Base-by-base conservation (phyloP, 1,140 invertebrate genomes). In the Nylanderia fulva region DNA sequence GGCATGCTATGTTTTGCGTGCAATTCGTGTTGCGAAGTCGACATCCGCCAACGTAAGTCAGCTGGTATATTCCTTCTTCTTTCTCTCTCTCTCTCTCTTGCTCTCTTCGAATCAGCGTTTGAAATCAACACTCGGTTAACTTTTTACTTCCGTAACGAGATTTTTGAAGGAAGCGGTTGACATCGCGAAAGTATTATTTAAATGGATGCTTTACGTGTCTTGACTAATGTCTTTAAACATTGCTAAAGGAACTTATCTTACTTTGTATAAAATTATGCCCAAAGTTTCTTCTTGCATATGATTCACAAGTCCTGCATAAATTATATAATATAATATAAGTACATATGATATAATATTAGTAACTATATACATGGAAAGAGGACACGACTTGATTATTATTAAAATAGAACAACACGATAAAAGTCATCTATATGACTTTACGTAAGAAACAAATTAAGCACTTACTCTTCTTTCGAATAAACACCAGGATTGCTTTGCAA, bases 1-100 rank as follows among this genome's bases (percentile, higher is more conserved):
- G 60, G 54, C 54, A 21, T 42, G 39, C 74, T 48, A 24, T 48
- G 58, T 77, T 64, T 77, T 77, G 58, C 58, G 72, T 39, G n/a
- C 58, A 11, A 63, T 33, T 63, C 74, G 29, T 7, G 18, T 29
- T 18, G 18, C 56, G 56, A 8, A 39, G 11, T 45, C 74, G 18
- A 2, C 24, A 45, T 76, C 56, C 39, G 27, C 29, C 18, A 39
- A 27, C 58, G 64, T 13, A 48, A 77, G 27, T 8, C 74, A 18
- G 18, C 11, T 1, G n/a, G 7, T 45, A 33, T 33, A 42, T 77
- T 77, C 13, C 39, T 48, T 15, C 15, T 13, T 48, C 45, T 48
- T 15, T 48, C 3, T 48, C 13, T 48, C 45, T 48, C 45, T 48
- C 45, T 48, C 15, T 48, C 42, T 13, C 42, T 45, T 13, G 3